These are phyloP conservation scores for Sander lucioperca DNA, from an alignment of 2,113 vertebrate species.

Conservation along the genomic window DNA sequence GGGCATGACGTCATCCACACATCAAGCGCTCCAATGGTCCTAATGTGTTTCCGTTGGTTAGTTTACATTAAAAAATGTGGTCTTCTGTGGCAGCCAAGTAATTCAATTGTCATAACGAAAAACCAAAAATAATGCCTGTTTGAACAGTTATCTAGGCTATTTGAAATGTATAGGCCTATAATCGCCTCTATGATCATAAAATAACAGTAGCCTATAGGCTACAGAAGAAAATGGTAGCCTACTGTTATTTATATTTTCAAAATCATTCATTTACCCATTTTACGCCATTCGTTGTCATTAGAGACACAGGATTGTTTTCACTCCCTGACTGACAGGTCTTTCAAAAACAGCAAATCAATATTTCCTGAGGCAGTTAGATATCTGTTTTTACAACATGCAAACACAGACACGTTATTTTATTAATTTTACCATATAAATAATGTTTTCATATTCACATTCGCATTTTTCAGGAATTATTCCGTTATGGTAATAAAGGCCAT, in stretches of 20 bases:
- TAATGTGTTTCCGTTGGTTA: not conserved
- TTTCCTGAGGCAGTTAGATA: not conserved
- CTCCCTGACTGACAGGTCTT: not conserved
- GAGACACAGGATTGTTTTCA: too few species aligned
- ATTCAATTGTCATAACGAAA: not conserved
- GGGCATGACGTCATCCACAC: conserved; percentile 59
- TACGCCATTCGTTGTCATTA: not conserved
- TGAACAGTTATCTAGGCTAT: not conserved
- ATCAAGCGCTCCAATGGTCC: not conserved
- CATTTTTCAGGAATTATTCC: not conserved
- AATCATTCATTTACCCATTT: not conserved
- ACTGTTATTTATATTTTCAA: not conserved
- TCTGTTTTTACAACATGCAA: not conserved
- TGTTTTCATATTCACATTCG: too few species aligned
- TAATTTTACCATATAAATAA: too few species aligned
- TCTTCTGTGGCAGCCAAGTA: not conserved
- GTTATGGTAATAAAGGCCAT: too few species aligned
- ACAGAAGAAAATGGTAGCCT: not conserved
- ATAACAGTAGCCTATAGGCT: not conserved
- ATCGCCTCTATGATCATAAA: not conserved
- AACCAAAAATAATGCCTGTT: not conserved
- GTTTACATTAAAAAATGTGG: not conserved
- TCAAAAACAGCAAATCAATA: not conserved
- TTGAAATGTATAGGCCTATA: not conserved
- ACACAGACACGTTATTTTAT: not conserved